Percentiles rank a stretch among this genome's conserved stretches.
These are phyloP conservation scores for Gambusia affinis DNA, from an alignment of 2,113 vertebrate species.

Conservation along the genomic window DNA sequence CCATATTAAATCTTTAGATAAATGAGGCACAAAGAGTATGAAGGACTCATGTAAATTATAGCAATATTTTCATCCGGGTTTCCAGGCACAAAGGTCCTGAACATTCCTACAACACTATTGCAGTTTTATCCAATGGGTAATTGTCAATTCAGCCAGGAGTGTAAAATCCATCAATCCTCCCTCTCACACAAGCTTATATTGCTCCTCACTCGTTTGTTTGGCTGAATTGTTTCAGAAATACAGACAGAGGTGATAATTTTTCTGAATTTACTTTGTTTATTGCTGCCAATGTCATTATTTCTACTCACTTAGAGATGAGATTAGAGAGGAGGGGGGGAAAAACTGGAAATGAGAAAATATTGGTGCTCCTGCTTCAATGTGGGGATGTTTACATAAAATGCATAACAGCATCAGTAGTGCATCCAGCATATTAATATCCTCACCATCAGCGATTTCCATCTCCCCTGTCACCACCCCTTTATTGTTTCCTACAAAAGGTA, in stretches of 20 bases:
- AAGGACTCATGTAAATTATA: constrained; percentile 66
- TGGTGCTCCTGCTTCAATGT: background rate
- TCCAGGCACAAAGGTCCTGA: constrained; percentile 45
- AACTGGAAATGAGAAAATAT: constrained; percentile 1
- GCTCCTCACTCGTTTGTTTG: constrained; percentile 41
- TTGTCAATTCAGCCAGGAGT: constrained; percentile 64
- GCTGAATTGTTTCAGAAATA: constrained; percentile 47
- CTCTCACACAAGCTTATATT: constrained; percentile 43
- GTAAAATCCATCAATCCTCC: constrained; percentile 64
- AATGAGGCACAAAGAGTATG: constrained; percentile 54
- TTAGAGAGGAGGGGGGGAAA: background rate
- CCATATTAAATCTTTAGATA: constrained; percentile 64
- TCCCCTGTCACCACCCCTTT: background rate
- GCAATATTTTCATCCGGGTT: constrained; percentile 68
- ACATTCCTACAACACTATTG: constrained; percentile 63
- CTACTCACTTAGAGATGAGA: constrained; percentile 44
- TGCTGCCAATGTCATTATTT: constrained; percentile 27
- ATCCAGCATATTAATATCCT: constrained; percentile 26
- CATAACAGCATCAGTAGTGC: constrained; percentile 19
- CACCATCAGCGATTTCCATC: constrained; percentile 14
- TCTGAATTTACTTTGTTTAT: constrained; percentile 41
- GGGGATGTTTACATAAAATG: constrained; percentile 12
- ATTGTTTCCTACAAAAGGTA: background rate
- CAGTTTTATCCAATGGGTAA: constrained; percentile 68
- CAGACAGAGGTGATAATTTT: constrained; percentile 38